A percentile compares a stretch with the other conserved stretches of the same genome.
phyloP scores from a whole-genome alignment of 2,888 invertebrate genomes.

The Melolontha melolontha region DNA sequence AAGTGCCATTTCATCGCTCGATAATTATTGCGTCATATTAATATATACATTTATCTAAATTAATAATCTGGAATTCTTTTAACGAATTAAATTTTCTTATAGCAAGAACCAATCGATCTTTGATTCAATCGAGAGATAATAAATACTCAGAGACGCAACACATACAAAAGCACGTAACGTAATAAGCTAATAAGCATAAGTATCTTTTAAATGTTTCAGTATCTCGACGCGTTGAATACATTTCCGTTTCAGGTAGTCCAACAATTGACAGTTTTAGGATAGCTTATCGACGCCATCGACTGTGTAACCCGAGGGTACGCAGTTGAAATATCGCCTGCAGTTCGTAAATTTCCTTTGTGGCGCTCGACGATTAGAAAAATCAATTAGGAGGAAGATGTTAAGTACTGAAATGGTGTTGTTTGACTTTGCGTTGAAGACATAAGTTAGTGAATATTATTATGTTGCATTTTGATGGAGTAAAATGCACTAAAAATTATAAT shows the following conservation, averaged over 20 bases:
- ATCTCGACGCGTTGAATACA: slow-evolving; percentile 10
- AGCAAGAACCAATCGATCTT: neutral
- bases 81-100: slow-evolving; percentile 20
- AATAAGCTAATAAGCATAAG: slow-evolving; percentile 29
- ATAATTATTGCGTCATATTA: slow-evolving; percentile 9
- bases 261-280: slow-evolving; percentile 26
- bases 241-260: slow-evolving; percentile 31
- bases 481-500: no score
- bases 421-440: slow-evolving; percentile 2
- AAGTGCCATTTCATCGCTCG: no score
- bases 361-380: slow-evolving; percentile 25
- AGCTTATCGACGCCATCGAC: slow-evolving; percentile 21
- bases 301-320: neutral
- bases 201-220: slow-evolving; percentile 16
- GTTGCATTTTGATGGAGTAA: neutral
- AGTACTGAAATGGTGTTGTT: slow-evolving; percentile 18
- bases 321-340: slow-evolving; percentile 15
- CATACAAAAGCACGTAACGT: neutral
- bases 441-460: slow-evolving; percentile 20
- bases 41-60: slow-evolving; percentile 22
- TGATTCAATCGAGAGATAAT: no score
- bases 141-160: no score
- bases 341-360: slow-evolving; percentile 19
- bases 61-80: slow-evolving; percentile 25
- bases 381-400: slow-evolving; percentile 24